Percentiles rank a stretch among this genome's conserved stretches.
These are phyloP conservation scores for Taeniopygia guttata DNA, from an alignment of 2,797 vertebrate species.

Conservation along the genomic window DNA sequence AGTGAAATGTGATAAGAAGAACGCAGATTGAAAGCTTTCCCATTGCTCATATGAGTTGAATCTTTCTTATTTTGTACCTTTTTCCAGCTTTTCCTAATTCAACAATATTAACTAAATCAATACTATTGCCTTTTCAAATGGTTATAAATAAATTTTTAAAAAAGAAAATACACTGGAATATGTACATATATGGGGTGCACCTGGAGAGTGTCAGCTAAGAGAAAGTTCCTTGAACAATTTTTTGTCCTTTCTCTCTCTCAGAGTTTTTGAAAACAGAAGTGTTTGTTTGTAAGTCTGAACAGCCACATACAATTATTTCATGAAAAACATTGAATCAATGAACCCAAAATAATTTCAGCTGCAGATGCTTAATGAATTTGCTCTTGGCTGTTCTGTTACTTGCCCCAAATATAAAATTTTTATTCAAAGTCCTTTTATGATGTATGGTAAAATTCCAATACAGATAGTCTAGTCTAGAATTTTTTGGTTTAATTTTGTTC, in stretches of 20 bases:
- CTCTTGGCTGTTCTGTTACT: slow-evolving; percentile 40
- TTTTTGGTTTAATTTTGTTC: slow-evolving; percentile 23
- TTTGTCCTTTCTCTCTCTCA: background rate
- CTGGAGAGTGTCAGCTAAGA: background rate
- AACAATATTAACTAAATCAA: background rate
- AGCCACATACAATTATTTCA: slow-evolving; percentile 41
- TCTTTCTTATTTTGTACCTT: background rate
- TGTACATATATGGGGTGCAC: background rate
- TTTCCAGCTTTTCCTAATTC: background rate
- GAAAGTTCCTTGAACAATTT: background rate
- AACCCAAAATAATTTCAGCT: slow-evolving; percentile 58
- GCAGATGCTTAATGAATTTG: slow-evolving; percentile 50
- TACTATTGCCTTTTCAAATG: background rate
- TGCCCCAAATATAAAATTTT: slow-evolving; percentile 44
- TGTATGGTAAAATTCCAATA: slow-evolving; percentile 36
- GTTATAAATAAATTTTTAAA: background rate
- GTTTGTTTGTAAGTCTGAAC: slow-evolving; percentile 42
- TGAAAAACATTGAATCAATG: slow-evolving; percentile 54
- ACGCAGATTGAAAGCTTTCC: background rate
- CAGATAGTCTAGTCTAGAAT: background rate
- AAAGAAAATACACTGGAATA: background rate
- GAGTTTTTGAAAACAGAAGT: slow-evolving; percentile 24
- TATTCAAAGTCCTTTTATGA: background rate
- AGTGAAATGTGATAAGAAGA: background rate
- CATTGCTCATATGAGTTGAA: background rate